Base-by-base conservation (phyloP, 2,888 invertebrate species). In the Bruchidius siliquastri region DNA sequence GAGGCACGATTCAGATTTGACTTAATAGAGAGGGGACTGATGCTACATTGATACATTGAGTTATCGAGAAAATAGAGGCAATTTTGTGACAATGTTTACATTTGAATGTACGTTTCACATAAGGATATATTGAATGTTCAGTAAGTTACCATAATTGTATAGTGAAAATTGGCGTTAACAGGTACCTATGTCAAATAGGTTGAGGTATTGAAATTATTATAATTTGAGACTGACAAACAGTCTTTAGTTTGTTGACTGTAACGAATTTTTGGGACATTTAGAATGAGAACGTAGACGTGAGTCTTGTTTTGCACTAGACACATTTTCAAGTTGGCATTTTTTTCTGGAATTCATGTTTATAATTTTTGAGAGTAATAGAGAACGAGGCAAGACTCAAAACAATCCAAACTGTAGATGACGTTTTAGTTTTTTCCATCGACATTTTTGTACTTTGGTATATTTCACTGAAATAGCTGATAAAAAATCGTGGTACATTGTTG, bases 191-290 rank as follows among this genome's bases (percentile, higher is more conserved):
- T 13, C 49, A 18, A 13, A 49, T 49, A 49, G 49, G 49, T 49
- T 8, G 49, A 18, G 49, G 49, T 18, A 49, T 1, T 49, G 13
- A 77, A 74, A 77, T 76, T 79, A 78, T 76, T 77, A 77, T 71
- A 79, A 80, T 76, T 78, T 79, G 80, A 81, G 80, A 82, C 81
- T 81, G 81, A 80, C 71, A 75, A 77, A 76, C 78, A 79, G 80
- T 78, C 74, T 26, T 26, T 18, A 49, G 49, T 30, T 49, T 66
- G 66, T 67, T 26, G 71, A 71, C 77, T 79, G 79, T 81, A 80
- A 82, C 81, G 82, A 83, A 82, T 82, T 81, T 73, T 82, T 81
- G 76, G 78, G 80, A 80, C 26, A 49, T 49, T 49, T 18, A 49
- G 49, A 49, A 13, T 49, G 49, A 49, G 18, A 49, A 49, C 18